Base-by-base conservation (phyloP, 2,888 invertebrate genomes). In the Meganola albula region DNA sequence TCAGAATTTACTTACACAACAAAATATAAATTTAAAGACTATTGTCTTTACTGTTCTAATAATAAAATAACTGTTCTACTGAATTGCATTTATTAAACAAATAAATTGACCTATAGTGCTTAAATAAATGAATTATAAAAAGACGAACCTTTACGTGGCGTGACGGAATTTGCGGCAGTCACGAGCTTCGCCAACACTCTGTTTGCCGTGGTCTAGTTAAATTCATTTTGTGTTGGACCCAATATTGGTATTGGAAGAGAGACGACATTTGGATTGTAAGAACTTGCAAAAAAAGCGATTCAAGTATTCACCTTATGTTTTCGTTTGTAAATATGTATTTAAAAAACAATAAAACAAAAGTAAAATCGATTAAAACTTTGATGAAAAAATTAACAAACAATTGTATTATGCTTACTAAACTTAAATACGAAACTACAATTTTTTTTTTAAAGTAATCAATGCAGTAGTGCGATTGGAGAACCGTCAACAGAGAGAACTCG, bases 121-220 rank as follows among this genome's bases (percentile, higher is more conserved):
- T n/a, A n/a, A n/a, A n/a, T n/a, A n/a, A n/a, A n/a, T n/a, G n/a
- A n/a, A n/a, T n/a, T n/a, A n/a, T 40, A 53, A 49, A 48, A 43
- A 38, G 47, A 72, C 72, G 54, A 65, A 74, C 74, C 70, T 68
- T 57, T 62, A 62, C 55, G 61, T 71, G 67, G 66, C 69, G 69
- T 66, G 66, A 67, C 67, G 65, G 64, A 60, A 58, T 74, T 44
- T 56, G 62, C 53, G 58, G 69, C 64, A 74, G 75, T 73, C 72
- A 70, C 68, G 62, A 53, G 62, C 63, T 58, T 58, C 54, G 55
- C 66, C 63, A 66, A 62, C 38, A 43, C 54, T n/a, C n/a, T n/a
- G n/a, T n/a, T n/a, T n/a, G n/a, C n/a, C n/a, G n/a, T 50, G 44
- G 53, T 34, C 40, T 36, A 40, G 12, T 42, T 44, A 38, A 38